Conservation (phyloP, 1,140 invertebrate species). For the Lasaia peninsularis region DNA sequence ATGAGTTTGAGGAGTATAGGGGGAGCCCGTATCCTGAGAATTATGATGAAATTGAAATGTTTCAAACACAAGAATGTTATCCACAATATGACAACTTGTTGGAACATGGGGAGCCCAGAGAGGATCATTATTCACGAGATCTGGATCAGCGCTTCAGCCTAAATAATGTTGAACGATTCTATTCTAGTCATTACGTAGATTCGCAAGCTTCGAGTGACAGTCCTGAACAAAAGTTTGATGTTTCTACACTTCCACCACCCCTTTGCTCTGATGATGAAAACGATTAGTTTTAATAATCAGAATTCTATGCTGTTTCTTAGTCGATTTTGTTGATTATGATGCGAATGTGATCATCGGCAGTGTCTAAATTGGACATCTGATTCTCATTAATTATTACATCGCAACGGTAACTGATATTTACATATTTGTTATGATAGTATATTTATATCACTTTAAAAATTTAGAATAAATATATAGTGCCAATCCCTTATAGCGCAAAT, state of each 20-base stretch:
- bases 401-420: slow-evolving; percentile 52
- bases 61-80: slow-evolving; percentile 72
- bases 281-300: slow-evolving; percentile 45
- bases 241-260: slow-evolving; percentile 82
- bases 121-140: slow-evolving; percentile 52
- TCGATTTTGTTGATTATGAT: slow-evolving; percentile 1
- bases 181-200: slow-evolving; percentile 71
- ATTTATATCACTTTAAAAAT: slow-evolving; percentile 59
- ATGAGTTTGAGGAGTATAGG: slow-evolving; percentile 65
- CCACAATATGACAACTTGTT: slow-evolving; percentile 67
- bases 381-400: slow-evolving; percentile 58
- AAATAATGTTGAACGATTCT: slow-evolving; percentile 69
- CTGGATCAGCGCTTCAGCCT: slow-evolving; percentile 66
- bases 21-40: slow-evolving; percentile 68
- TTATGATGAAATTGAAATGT: slow-evolving; percentile 69
- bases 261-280: slow-evolving; percentile 82
- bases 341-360: slow-evolving; percentile 39
- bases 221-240: slow-evolving; percentile 83
- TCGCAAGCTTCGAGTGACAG: slow-evolving; percentile 75
- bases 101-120: slow-evolving; percentile 34
- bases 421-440: slow-evolving; percentile 55
- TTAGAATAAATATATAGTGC: slow-evolving; percentile 60
- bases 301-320: slow-evolving; percentile 5
- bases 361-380: slow-evolving; percentile 51
- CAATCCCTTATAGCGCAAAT: slow-evolving; percentile 51